Percentiles rank a stretch among this genome's conserved stretches.
phyloP scores from a whole-genome alignment of 2,113 vertebrate genomes.

The Verasper variegatus region DNA sequence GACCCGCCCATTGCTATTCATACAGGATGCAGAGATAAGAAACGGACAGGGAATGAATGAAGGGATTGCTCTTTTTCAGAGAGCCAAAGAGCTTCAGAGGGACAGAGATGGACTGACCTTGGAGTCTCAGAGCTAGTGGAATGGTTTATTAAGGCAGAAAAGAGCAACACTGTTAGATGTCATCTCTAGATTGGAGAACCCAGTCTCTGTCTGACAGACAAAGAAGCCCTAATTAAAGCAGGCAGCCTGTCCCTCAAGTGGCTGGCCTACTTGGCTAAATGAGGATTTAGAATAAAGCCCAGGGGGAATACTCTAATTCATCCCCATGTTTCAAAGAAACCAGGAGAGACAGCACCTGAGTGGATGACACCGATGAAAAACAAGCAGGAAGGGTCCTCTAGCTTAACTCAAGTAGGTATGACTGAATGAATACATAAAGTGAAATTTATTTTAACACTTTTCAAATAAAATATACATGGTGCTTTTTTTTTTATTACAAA shows the following conservation, averaged over 20 bases:
- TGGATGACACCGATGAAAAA: slow-evolving; percentile 13
- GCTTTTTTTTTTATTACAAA: too few relatives aligned
- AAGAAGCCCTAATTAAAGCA: slow-evolving; percentile 64
- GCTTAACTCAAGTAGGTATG: background rate
- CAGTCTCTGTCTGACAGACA: slow-evolving; percentile 36
- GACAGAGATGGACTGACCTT: slow-evolving; percentile 5
- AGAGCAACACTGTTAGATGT: slow-evolving; percentile 11
- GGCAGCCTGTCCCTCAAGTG: slow-evolving; percentile 46
- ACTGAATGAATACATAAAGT: background rate
- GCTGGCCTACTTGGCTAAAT: slow-evolving; percentile 69
- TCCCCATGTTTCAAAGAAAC: slow-evolving; percentile 23
- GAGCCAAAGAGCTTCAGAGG: background rate
- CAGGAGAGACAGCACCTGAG: slow-evolving; percentile 10
- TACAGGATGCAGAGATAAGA: background rate
- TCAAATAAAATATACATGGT: too few relatives aligned
- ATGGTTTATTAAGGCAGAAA: slow-evolving; percentile 43
- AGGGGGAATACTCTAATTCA: slow-evolving; percentile 65
- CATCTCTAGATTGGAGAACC: slow-evolving; percentile 4
- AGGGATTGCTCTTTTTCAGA: background rate
- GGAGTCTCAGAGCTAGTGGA: background rate
- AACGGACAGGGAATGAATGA: background rate
- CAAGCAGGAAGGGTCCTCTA: background rate
- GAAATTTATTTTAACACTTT: too few relatives aligned
- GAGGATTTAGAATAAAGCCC: slow-evolving; percentile 62
- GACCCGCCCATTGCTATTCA: background rate